Evolutionary conservation across 2,888 invertebrate genomes (phyloP), one percentile per base, ranked within the genome.

Genomic region (Pherbina coryleti): DNA sequence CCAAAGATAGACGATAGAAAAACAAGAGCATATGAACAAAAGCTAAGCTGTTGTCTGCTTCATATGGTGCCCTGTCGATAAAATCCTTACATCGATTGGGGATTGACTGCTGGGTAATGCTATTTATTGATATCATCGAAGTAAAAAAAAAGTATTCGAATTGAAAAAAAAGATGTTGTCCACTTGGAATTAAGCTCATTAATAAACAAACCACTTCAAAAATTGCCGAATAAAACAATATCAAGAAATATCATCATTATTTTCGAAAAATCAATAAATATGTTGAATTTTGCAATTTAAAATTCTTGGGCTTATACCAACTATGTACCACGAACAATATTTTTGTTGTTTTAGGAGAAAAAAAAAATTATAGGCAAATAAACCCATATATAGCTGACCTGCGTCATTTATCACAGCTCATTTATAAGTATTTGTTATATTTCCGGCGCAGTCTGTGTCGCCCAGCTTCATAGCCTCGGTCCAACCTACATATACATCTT

Each of bases 41-140:
- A 22, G 37, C 34, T 22, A 37, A 37, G 37, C 22, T 37, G 19
- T 44, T 67, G 67, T 67, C 67, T 34, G 67, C 37, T 11, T 37
- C 67, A 67, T 67, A 67, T 67, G 60, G 11, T 60, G 67, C 37
- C 67, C 44, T 67, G 67, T 19, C 44, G 67, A 37, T 67, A 67
- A 37, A 34, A 37, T 37, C 19, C 19, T 34, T n/a, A 19, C 67
- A 22, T 44, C 25, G 14, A 25, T 25, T 60, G 7, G 5, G 34
- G 14, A 67, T 19, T 60, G 14, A 28, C 28, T 22, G 28, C 19
- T 37, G 67, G 17, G 19, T 22, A 37, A 37, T 34, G 11, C 19
- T 34, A 44, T 67, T 44, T 44, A 67, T 44, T 67, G 34, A 37
- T 37, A 66, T 66, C 37, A 19, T n/a, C n/a, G 37, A 17, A 66